Evolutionary conservation across 2,797 vertebrate genomes (phyloP).

Genomic region (Danio jaintianensis): DNA sequence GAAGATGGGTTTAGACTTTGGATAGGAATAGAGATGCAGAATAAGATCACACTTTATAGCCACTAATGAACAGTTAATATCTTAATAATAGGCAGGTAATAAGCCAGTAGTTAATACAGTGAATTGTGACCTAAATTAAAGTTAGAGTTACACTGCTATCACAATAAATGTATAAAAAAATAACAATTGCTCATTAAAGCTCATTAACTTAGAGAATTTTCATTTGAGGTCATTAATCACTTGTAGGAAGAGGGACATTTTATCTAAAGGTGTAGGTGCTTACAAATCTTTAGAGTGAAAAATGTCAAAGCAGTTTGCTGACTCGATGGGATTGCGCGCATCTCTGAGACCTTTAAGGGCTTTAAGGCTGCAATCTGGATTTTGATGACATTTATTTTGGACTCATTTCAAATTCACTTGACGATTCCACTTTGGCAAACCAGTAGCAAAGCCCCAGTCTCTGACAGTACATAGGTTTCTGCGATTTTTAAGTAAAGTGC

Average conservation of each 20-base stretch:
- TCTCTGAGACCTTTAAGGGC: constrained; percentile 26
- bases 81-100: no score
- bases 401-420: constrained; percentile 26
- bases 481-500: constrained; percentile 48
- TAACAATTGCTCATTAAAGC: no score
- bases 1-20: no score
- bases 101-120: no score
- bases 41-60: no score
- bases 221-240: background rate
- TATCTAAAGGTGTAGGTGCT: background rate
- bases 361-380: constrained; percentile 17
- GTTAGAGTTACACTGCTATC: no score
- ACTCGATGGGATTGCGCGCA: background rate
- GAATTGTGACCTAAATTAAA: no score
- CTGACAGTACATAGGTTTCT: constrained; percentile 14
- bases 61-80: no score
- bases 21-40: no score
- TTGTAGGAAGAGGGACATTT: background rate
- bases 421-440: constrained; percentile 14
- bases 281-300: constrained; percentile 30
- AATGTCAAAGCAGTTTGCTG: constrained; percentile 33
- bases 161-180: no score
- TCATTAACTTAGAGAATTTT: background rate
- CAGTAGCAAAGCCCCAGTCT: background rate
- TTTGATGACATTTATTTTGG: constrained; percentile 37